Conservation (phyloP, 92 coral and sea anemone genomes). For the Parazoanthus darwini region DNA sequence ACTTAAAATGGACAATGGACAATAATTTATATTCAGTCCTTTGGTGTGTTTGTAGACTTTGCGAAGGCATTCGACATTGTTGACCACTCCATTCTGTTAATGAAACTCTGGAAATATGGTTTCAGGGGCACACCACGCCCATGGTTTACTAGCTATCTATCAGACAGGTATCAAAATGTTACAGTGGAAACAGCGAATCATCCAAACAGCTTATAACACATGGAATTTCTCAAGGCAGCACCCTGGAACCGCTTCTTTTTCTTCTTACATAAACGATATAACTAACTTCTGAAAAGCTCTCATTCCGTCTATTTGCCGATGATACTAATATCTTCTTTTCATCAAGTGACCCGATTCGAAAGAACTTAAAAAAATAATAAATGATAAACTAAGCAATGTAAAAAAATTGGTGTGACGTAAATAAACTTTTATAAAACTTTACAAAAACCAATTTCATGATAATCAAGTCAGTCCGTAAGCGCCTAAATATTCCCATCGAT, state of each 20-base stretch:
- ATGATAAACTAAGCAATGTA: conserved; percentile 30
- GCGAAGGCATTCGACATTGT: conserved; percentile 37
- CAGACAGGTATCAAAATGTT: conserved; percentile 17
- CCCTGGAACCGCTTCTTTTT: too few relatives aligned
- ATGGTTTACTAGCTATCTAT: conserved; percentile 25
- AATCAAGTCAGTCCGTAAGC: conserved; percentile 32
- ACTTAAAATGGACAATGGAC: too few relatives aligned
- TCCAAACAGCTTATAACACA: too few relatives aligned
- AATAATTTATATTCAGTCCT: not conserved
- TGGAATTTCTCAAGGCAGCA: too few relatives aligned
- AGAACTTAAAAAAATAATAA: conserved; percentile 26
- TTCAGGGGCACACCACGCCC: conserved; percentile 9
- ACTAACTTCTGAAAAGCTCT: too few relatives aligned
- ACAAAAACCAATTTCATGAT: too few relatives aligned
- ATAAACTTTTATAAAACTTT: conserved; percentile 24
- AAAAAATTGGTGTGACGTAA: conserved; percentile 40
- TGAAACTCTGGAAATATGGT: conserved; percentile 32
- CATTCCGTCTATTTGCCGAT: too few relatives aligned
- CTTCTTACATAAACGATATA: too few relatives aligned
- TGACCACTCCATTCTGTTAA: conserved; percentile 10
- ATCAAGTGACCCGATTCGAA: too few relatives aligned
- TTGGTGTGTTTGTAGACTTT: conserved; percentile 35
- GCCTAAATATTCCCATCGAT: conserved; percentile 20
- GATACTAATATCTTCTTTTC: too few relatives aligned
- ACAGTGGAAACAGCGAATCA: not conserved